Evolutionary conservation across 2,888 invertebrate genomes (phyloP), one percentile per base, ranked within the genome.

Genomic region (Geotrupes spiniger): DNA sequence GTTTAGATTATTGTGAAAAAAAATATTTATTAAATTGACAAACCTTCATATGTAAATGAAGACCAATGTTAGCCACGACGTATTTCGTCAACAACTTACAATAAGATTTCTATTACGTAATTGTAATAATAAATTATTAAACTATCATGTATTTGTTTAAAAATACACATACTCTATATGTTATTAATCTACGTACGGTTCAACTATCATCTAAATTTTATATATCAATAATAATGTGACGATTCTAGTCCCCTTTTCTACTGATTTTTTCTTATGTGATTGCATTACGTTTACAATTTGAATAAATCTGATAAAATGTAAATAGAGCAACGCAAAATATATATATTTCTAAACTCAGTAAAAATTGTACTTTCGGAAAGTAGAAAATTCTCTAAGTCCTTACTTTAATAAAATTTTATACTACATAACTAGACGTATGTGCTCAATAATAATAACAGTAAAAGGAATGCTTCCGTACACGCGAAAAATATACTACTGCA

Each of bases 151-250:
- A 68, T 69, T 68, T 68, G 64, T 54, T 62, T 67, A 63, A 66
- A 70, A 70, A 70, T 71, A 69, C 69, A 68, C 65, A 62, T 63
- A 61, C 51, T 55, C 57, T 63, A 54, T 65, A 61, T 67, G 67
- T 67, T 64, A 66, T 71, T 71, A 70, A 69, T 60, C 71, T 72
- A 72, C 68, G 55, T 69, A 71, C 65, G 69, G 68, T 61, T 71
- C 68, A 70, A 70, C 71, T 72, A 72, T 72, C 61, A 51, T 62
- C 68, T 71, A 69, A 66, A 69, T 69, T 63, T 70, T 69, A 68
- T 69, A 65, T 69, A 66, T 68, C 70, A 64, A 66, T 70, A 69
- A 67, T 70, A 71, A 69, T 70, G 66, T 70, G 70, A 70, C 68
- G 64, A 66, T 69, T 54, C 59, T 56, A 64, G 60, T 59, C 62